phyloP scores from a whole-genome alignment of 30 jellyfish, hydroid and myxozoan genomes.

The Cassiopea xamachana region DNA sequence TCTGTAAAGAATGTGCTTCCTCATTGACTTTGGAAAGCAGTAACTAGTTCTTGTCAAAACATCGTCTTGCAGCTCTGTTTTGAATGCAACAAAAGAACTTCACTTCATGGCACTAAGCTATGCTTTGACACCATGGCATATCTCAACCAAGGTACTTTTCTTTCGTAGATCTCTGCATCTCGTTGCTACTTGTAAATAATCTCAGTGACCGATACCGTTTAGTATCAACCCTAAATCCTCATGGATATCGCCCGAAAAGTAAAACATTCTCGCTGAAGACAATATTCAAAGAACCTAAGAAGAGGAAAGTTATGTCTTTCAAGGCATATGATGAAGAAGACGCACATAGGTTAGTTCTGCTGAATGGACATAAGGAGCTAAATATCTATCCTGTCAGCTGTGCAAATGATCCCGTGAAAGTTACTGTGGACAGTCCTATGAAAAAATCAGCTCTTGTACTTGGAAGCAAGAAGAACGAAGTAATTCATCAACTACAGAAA shows the following conservation, averaged over 20 bases:
- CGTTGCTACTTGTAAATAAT: slow-evolving; percentile 72
- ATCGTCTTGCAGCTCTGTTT: no score
- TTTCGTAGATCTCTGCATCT: slow-evolving; percentile 85
- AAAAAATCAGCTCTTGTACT: background rate
- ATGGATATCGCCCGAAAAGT: slow-evolving; percentile 96
- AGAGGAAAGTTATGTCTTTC: slow-evolving; percentile 79
- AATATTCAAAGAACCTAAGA: slow-evolving; percentile 88
- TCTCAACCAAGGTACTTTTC: background rate
- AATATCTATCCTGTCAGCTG: slow-evolving; percentile 66
- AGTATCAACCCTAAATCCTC: slow-evolving; percentile 86
- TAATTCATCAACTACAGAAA: background rate
- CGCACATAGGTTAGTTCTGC: slow-evolving; percentile 53
- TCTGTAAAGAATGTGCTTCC: no score
- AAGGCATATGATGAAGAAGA: slow-evolving; percentile 85
- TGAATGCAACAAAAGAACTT: no score
- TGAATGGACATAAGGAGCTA: slow-evolving; percentile 82
- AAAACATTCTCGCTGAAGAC: slow-evolving; percentile 84
- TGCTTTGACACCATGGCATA: no score
- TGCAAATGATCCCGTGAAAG: slow-evolving; percentile 59
- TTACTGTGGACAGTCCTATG: slow-evolving; percentile 60
- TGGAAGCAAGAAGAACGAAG: slow-evolving; percentile 41
- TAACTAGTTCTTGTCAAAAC: no score
- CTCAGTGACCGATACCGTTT: slow-evolving; percentile 89
- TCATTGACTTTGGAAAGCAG: no score
- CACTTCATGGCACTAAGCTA: no score